These are phyloP conservation scores for Caenorhabditis angaria DNA, from an alignment of 2,888 invertebrate genomes.

Conservation along the genomic window DNA sequence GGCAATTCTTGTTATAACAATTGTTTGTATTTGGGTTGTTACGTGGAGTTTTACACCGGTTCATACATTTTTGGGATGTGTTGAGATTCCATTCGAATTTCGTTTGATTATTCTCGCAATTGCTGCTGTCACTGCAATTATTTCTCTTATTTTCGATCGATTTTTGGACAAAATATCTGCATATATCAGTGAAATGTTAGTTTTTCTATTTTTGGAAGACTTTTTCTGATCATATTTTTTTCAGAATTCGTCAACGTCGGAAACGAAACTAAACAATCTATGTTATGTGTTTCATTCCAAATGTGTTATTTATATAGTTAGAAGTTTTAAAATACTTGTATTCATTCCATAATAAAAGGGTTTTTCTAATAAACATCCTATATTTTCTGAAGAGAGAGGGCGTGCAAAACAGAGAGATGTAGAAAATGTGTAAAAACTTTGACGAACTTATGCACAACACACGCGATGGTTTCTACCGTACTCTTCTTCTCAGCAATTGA, in stretches of 20 bases:
- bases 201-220: too few species aligned
- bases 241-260: constrained; percentile 35
- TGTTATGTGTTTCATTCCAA: too few species aligned
- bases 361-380: too few species aligned
- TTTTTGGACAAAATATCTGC: constrained; percentile 30
- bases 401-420: too few species aligned
- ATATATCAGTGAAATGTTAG: constrained; percentile 23
- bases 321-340: not conserved
- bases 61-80: constrained; percentile 27
- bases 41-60: constrained; percentile 8
- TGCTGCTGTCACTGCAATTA: constrained; percentile 12
- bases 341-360: constrained; percentile 2
- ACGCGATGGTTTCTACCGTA: too few species aligned
- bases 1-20: constrained; percentile 47
- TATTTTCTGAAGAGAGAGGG: too few species aligned
- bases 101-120: constrained; percentile 23
- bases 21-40: constrained; percentile 21
- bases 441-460: too few species aligned
- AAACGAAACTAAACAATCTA: constrained; percentile 1
- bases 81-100: constrained; percentile 23
- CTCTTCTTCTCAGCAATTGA: too few species aligned
- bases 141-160: constrained; percentile 25
- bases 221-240: too few species aligned
- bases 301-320: too few species aligned
- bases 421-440: too few species aligned